These are phyloP conservation scores for Xerus rutilus DNA, from an alignment of 2,797 vertebrate species.

Conservation along the genomic window DNA sequence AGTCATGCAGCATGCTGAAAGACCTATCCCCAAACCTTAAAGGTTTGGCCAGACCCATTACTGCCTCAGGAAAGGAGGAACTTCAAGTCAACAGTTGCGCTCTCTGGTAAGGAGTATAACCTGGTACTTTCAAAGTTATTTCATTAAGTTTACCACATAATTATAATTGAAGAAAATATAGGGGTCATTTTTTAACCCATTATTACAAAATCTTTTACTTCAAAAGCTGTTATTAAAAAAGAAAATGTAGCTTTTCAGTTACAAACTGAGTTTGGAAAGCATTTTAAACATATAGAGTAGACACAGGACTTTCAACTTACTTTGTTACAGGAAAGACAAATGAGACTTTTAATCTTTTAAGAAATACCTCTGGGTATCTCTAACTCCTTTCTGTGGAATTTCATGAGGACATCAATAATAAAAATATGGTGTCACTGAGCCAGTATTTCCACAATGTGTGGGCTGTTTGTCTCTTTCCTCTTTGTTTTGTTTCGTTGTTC, in stretches of 20 bases:
- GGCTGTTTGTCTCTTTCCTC: conserved; percentile 8
- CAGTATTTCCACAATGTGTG: conserved; percentile 25
- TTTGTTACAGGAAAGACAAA: conserved; percentile 43
- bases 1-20: background rate
- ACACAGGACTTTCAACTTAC: conserved; percentile 22
- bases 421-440: background rate
- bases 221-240: conserved; percentile 74
- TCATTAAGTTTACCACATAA: conserved; percentile 77
- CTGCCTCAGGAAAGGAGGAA: conserved; percentile 29
- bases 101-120: background rate
- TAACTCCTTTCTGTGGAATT: conserved; percentile 22
- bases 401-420: conserved; percentile 43
- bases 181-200: conserved; percentile 68
- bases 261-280: conserved; percentile 30
- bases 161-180: conserved; percentile 75
- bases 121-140: conserved; percentile 70
- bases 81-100: conserved; percentile 48
- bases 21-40: background rate
- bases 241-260: conserved; percentile 64
- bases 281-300: conserved; percentile 33
- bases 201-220: conserved; percentile 71
- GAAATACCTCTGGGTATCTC: conserved; percentile 18
- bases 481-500: background rate
- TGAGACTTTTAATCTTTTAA: conserved; percentile 48
- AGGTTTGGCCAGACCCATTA: background rate